Evolutionary conservation across 2,797 vertebrate genomes (phyloP).

Genomic region (Crenichthys baileyi): DNA sequence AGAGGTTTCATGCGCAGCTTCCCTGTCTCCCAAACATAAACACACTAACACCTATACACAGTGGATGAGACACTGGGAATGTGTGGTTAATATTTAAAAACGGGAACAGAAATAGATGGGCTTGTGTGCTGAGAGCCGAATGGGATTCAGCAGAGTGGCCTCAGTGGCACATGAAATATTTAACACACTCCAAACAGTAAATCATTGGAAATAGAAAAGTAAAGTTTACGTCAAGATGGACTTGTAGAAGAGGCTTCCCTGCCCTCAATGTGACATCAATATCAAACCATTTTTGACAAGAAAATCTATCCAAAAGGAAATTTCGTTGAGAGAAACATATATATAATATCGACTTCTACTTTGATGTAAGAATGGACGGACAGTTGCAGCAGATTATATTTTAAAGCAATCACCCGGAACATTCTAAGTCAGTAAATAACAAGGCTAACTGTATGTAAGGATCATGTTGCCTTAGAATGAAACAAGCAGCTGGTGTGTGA

Average conservation of each 20-base stretch:
- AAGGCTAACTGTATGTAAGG: slow-evolving; percentile 30
- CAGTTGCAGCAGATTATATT: slow-evolving; percentile 23
- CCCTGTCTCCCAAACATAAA: slow-evolving; percentile 35
- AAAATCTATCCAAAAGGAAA: slow-evolving; percentile 12
- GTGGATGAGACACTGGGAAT: slow-evolving; percentile 69
- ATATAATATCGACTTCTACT: slow-evolving; percentile 10
- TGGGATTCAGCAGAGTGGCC: slow-evolving; percentile 72
- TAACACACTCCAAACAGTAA: slow-evolving; percentile 76
- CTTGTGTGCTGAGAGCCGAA: slow-evolving; percentile 74
- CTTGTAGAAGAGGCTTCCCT: slow-evolving; percentile 60
- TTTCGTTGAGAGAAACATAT: background rate
- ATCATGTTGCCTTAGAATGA: slow-evolving; percentile 49
- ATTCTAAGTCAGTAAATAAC: slow-evolving; percentile 49
- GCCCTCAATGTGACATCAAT: slow-evolving; percentile 29
- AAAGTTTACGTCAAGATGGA: slow-evolving; percentile 74
- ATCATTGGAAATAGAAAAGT: slow-evolving; percentile 76
- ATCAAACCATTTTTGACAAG: slow-evolving; percentile 6
- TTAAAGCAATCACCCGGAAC: slow-evolving; percentile 43
- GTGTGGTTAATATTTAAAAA: slow-evolving; percentile 83
- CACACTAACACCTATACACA: slow-evolving; percentile 52
- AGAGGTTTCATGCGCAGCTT: slow-evolving; percentile 50
- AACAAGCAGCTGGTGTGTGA: slow-evolving; percentile 64
- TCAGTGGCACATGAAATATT: slow-evolving; percentile 78
- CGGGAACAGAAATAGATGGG: slow-evolving; percentile 79
- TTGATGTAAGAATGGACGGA: slow-evolving; percentile 20